Conservation (phyloP, 1,140 invertebrate genomes). For the Dendrolimus punctatus region DNA sequence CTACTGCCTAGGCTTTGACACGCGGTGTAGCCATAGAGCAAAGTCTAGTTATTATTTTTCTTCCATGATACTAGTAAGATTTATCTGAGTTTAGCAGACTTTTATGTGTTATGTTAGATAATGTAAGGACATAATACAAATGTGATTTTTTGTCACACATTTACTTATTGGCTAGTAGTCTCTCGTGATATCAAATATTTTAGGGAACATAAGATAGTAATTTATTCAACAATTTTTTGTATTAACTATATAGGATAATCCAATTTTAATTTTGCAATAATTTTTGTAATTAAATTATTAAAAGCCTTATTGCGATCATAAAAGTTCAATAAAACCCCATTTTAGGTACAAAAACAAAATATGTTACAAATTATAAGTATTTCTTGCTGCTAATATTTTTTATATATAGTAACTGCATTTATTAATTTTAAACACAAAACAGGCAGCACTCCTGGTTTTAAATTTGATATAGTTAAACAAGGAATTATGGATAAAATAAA, state of each 20-base stretch:
- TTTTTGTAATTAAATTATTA: neutral
- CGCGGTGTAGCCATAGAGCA: too few relatives aligned
- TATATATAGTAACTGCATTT: slow-evolving; percentile 40
- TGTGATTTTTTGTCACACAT: slow-evolving; percentile 6
- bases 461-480: neutral
- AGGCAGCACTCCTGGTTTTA: slow-evolving; percentile 41
- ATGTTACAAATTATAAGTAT: slow-evolving; percentile 8
- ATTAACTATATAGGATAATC: too few relatives aligned
- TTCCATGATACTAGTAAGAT: too few relatives aligned
- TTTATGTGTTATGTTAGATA: neutral
- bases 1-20: too few relatives aligned
- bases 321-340: neutral
- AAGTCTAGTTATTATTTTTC: too few relatives aligned
- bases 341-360: too few relatives aligned
- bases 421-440: slow-evolving; percentile 37
- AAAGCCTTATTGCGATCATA: neutral
- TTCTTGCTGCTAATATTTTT: slow-evolving; percentile 11
- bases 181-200: slow-evolving; percentile 12
- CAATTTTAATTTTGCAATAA: too few relatives aligned
- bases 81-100: too few relatives aligned
- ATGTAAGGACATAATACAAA: neutral
- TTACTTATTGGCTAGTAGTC: slow-evolving; percentile 2
- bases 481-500: neutral
- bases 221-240: too few relatives aligned
- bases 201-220: neutral